These are phyloP conservation scores for Champsocephalus esox DNA, from an alignment of 2,797 vertebrate genomes.

Conservation along the genomic window DNA sequence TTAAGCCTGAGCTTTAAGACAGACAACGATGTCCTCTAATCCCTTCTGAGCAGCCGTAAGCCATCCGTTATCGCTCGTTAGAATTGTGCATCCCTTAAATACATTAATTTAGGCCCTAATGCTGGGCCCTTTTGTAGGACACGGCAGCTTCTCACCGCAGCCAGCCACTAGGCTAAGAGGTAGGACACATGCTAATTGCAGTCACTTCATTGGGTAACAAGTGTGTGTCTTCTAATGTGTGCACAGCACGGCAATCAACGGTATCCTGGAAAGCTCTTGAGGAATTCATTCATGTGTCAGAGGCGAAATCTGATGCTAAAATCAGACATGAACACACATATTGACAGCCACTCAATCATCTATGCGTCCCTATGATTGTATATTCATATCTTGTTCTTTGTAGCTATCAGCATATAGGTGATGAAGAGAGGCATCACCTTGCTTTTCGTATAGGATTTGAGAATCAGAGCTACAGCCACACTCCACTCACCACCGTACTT, in stretches of 20 bases:
- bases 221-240: slow-evolving; percentile 48
- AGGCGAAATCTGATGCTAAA: slow-evolving; percentile 18
- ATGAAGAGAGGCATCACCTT: slow-evolving; percentile 2
- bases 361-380: neutral
- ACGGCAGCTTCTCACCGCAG: slow-evolving; percentile 62
- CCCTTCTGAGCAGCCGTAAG: slow-evolving; percentile 86
- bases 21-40: slow-evolving; percentile 84
- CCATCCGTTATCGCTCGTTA: slow-evolving; percentile 84
- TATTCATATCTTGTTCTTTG: neutral
- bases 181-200: slow-evolving; percentile 71
- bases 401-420: slow-evolving; percentile 17
- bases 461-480: slow-evolving; percentile 28
- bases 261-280: slow-evolving; percentile 39
- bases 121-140: slow-evolving; percentile 71
- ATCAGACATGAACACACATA: slow-evolving; percentile 25
- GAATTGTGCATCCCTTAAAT: slow-evolving; percentile 87
- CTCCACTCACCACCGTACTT: slow-evolving; percentile 10
- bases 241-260: slow-evolving; percentile 52
- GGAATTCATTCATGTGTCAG: slow-evolving; percentile 29
- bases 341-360: slow-evolving; percentile 8
- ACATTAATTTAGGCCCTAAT: slow-evolving; percentile 83
- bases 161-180: slow-evolving; percentile 59
- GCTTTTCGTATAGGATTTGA: slow-evolving; percentile 18
- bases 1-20: slow-evolving; percentile 84
- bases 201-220: slow-evolving; percentile 75